Percentiles rank a stretch among this genome's conserved stretches.
Conservation (phyloP, 2,797 vertebrate genomes). For the Coregonus sp. region DNA sequence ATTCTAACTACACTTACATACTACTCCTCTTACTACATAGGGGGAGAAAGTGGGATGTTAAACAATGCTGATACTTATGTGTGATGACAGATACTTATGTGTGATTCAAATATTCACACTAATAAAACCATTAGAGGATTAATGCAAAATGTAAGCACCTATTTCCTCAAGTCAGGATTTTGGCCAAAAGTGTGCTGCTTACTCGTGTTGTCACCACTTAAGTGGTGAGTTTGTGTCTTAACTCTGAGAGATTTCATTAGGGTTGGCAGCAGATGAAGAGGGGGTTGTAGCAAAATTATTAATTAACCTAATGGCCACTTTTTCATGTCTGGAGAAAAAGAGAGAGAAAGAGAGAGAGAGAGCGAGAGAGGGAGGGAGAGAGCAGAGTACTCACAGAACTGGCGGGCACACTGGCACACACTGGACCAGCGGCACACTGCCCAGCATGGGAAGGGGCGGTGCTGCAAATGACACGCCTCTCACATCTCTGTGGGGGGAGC, state of each 20-base stretch:
- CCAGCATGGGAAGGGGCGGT: constrained; percentile 36
- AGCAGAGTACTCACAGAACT: constrained; percentile 75
- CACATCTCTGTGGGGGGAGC: too few relatives aligned
- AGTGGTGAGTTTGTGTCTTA: background rate
- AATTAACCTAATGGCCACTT: constrained; percentile 7
- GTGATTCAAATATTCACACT: background rate
- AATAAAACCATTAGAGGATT: background rate
- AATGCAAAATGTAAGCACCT: background rate
- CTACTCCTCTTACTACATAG: too few relatives aligned
- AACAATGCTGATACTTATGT: too few relatives aligned
- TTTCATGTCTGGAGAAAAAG: background rate
- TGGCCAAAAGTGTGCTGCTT: too few relatives aligned
- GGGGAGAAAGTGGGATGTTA: too few relatives aligned
- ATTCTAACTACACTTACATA: background rate
- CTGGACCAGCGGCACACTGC: constrained; percentile 68
- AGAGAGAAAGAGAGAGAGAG: too few relatives aligned
- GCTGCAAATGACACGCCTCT: constrained; percentile 60
- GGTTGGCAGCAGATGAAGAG: constrained; percentile 1
- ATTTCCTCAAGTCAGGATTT: too few relatives aligned
- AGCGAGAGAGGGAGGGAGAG: background rate
- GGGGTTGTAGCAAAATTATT: background rate
- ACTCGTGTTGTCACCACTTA: too few relatives aligned
- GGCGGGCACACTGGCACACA: constrained; percentile 60
- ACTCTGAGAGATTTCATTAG: constrained; percentile 1
- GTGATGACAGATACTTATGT: background rate